These are phyloP conservation scores for Dunckerocampus dactyliophorus DNA, from an alignment of 2,113 vertebrate genomes.

Conservation along the genomic window DNA sequence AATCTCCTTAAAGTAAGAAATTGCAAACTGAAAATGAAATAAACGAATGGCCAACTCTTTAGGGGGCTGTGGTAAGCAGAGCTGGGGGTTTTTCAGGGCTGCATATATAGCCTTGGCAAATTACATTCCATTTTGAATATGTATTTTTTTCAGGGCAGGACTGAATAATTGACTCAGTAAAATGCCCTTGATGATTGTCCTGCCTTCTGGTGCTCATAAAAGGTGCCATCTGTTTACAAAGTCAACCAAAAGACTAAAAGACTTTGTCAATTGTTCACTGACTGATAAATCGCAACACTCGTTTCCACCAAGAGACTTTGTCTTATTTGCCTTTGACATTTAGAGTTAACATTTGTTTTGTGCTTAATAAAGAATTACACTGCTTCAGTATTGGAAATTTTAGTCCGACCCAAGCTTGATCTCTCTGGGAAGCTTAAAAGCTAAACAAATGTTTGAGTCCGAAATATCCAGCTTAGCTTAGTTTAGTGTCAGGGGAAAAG, in stretches of 20 bases:
- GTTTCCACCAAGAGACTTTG: conserved; percentile 29
- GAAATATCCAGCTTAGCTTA: conserved; percentile 51
- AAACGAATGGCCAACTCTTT: too few species aligned
- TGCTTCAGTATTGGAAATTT: neutral
- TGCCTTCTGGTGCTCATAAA: conserved; percentile 59
- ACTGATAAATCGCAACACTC: conserved; percentile 31
- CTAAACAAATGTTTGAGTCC: conserved; percentile 36
- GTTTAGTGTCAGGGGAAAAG: conserved; percentile 36
- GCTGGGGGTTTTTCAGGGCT: too few species aligned
- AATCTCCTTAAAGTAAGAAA: neutral
- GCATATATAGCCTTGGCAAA: neutral
- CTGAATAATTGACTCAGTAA: conserved; percentile 60
- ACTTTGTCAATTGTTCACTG: conserved; percentile 36
- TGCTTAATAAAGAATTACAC: conserved; percentile 15
- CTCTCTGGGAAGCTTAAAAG: conserved; percentile 20
- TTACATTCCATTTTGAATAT: conserved; percentile 44
- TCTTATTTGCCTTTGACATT: conserved; percentile 27
- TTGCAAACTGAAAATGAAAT: neutral
- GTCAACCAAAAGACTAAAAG: conserved; percentile 55
- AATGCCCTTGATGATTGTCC: conserved; percentile 55
- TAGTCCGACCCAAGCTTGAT: neutral
- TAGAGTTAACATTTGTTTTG: conserved; percentile 27
- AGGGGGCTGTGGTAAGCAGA: too few species aligned
- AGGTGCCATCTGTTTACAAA: conserved; percentile 69
- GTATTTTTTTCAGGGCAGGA: conserved; percentile 44